Conservation (phyloP, 2,888 invertebrate species). For the Acleris laterana region DNA sequence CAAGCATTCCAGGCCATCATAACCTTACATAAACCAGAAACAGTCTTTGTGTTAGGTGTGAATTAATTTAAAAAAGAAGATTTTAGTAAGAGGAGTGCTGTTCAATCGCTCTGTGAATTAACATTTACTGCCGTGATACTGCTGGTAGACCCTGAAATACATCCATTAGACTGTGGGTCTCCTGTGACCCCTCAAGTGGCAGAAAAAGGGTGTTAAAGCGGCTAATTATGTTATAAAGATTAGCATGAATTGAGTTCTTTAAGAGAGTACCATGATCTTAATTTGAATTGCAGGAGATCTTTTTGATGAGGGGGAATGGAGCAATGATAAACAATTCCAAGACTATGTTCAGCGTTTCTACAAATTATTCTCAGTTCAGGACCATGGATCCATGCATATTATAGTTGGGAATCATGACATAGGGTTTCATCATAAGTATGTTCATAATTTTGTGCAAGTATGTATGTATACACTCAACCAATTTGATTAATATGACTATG, state of each 20-base stretch:
- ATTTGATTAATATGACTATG: too few species aligned
- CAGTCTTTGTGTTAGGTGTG: conserved; percentile 94
- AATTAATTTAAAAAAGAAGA: too few species aligned
- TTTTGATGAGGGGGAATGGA: conserved; percentile 97
- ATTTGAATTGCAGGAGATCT: conserved; percentile 90
- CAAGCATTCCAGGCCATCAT: conserved; percentile 94
- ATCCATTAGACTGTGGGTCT: too few species aligned
- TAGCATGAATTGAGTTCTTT: neutral
- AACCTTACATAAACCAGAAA: conserved; percentile 91
- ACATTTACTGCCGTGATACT: too few species aligned
- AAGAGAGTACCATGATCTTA: neutral
- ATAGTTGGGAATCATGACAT: conserved; percentile 98
- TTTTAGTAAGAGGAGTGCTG: too few species aligned
- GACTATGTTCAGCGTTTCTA: conserved; percentile 92
- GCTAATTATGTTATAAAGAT: too few species aligned
- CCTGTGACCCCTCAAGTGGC: too few species aligned
- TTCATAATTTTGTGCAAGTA: conserved; percentile 27
- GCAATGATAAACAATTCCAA: conserved; percentile 89
- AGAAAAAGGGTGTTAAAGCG: too few species aligned
- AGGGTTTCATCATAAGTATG: conserved; percentile 96
- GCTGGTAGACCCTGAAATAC: too few species aligned
- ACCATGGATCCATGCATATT: conserved; percentile 87
- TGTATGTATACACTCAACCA: too few species aligned
- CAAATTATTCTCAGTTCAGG: conserved; percentile 89
- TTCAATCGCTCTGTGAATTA: too few species aligned